Conservation (phyloP, 1,140 invertebrate species). For the Penaeus japonicus region DNA sequence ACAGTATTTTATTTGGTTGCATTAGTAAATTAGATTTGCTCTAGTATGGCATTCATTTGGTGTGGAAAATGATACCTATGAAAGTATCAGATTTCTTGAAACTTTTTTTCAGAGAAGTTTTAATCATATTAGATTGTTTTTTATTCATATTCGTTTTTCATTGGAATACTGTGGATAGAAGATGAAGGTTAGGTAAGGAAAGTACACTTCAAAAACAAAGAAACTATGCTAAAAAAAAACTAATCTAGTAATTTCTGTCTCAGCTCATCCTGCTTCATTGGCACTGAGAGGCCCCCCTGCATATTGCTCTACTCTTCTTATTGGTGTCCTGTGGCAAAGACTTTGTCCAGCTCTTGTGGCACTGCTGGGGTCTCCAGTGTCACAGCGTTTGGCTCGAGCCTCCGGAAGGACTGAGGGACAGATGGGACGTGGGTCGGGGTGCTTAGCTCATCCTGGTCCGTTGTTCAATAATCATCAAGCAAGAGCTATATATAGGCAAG, state of each 20-base stretch:
- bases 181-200: too few relatives aligned
- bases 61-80: too few relatives aligned
- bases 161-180: background rate
- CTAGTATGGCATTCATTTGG: too few relatives aligned
- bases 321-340: constrained; percentile 88
- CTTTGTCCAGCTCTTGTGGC: constrained; percentile 88
- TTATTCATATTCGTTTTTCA: background rate
- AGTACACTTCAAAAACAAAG: too few relatives aligned
- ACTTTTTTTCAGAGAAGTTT: too few relatives aligned
- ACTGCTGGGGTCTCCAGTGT: constrained; percentile 81
- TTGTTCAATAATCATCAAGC: constrained; percentile 80
- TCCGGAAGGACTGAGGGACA: constrained; percentile 59
- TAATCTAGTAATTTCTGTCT: too few relatives aligned
- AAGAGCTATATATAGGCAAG: constrained; percentile 85
- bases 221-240: too few relatives aligned
- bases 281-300: background rate
- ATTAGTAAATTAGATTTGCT: too few relatives aligned
- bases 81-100: too few relatives aligned
- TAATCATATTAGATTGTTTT: background rate
- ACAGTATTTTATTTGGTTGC: too few relatives aligned
- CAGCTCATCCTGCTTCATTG: background rate
- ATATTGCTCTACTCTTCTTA: constrained; percentile 82
- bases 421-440: constrained; percentile 75
- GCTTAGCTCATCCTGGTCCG: constrained; percentile 73
- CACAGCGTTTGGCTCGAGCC: constrained; percentile 67